Evolutionary conservation across 2,797 vertebrate species (phyloP).

Genomic region (Fundulus diaphanus): DNA sequence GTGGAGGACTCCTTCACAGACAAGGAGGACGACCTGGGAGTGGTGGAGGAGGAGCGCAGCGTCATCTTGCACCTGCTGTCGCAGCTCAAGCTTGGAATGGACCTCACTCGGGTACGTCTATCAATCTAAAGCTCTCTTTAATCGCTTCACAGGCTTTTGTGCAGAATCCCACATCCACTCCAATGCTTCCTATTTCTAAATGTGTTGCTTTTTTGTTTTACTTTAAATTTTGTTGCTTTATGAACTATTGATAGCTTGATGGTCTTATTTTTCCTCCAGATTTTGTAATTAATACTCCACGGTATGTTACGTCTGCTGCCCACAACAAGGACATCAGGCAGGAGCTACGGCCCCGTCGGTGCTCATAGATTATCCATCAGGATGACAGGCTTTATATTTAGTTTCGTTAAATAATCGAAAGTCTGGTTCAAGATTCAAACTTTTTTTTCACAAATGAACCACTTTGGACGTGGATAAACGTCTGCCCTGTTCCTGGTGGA

Average conservation of each 20-base stretch:
- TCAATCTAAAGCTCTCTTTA: no score
- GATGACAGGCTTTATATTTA: no score
- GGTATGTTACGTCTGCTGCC: not conserved
- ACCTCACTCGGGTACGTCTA: conserved; percentile 94
- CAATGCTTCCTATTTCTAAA: no score
- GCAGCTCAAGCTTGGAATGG: conserved; percentile 99
- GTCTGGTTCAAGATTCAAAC: not conserved
- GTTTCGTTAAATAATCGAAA: not conserved
- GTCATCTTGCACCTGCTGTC: conserved; percentile 97
- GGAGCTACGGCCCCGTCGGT: no score
- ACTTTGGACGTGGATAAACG: no score
- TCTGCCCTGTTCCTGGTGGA: not conserved
- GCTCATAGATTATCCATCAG: no score
- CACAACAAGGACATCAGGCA: not conserved
- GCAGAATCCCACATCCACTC: no score
- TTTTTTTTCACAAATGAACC: no score
- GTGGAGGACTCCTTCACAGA: conserved; percentile 86
- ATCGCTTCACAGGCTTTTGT: no score
- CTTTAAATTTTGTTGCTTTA: no score
- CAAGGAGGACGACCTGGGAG: conserved; percentile 93
- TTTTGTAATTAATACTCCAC: not conserved
- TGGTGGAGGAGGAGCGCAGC: conserved; percentile 95
- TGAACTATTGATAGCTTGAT: not conserved
- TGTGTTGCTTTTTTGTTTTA: no score
- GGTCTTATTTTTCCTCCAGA: not conserved